Evolutionary conservation across 1,140 invertebrate genomes (phyloP).

Genomic region (Mizuhopecten yessoensis): DNA sequence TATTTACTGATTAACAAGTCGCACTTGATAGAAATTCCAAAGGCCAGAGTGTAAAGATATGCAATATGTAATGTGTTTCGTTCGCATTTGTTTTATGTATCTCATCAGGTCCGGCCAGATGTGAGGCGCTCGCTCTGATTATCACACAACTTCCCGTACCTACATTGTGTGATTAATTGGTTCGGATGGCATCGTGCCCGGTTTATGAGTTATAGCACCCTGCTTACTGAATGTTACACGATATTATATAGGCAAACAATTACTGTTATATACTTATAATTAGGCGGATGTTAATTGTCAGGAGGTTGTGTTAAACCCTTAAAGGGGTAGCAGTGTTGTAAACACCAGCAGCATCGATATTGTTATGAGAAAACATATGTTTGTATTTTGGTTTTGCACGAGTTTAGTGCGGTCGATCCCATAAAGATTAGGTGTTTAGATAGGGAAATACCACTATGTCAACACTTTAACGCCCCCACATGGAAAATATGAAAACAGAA

Average conservation of each 20-base stretch:
- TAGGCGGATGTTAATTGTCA: background rate
- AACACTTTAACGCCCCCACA: background rate
- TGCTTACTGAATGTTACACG: background rate
- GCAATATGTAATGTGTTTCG: background rate
- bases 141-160: background rate
- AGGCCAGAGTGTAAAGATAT: background rate
- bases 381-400: background rate
- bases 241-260: background rate
- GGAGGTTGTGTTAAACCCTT: no score
- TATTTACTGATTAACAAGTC: background rate
- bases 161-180: background rate
- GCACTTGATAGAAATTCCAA: constrained; percentile 23
- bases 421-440: background rate
- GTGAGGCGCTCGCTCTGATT: background rate
- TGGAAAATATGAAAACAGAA: no score
- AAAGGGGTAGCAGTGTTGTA: background rate
- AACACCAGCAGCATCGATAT: background rate
- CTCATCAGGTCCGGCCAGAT: background rate
- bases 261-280: background rate
- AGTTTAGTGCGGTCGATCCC: background rate
- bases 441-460: background rate
- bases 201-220: background rate
- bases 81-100: constrained; percentile 11
- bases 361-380: background rate
- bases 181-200: background rate